Conservation (phyloP, 2,888 invertebrate genomes). For the Oscheius sp. region DNA sequence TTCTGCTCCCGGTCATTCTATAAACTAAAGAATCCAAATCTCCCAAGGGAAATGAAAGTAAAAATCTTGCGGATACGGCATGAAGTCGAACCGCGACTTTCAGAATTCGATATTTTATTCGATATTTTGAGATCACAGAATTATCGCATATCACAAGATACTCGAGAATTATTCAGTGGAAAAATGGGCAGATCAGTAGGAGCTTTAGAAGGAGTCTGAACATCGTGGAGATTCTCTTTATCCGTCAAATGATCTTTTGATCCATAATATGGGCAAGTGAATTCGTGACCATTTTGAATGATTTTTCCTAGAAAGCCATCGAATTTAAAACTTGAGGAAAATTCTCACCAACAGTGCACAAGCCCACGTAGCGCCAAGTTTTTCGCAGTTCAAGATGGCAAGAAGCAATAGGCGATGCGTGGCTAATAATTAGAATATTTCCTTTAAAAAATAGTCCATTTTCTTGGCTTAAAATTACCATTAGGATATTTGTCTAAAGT, state of each 20-base stretch:
- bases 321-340: background rate
- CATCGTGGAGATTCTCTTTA: conserved; percentile 35
- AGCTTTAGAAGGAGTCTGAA: conserved; percentile 18
- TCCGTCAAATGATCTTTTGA: conserved; percentile 36
- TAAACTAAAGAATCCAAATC: too few species aligned
- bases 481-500: conserved; percentile 50
- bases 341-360: conserved; percentile 57
- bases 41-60: too few species aligned
- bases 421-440: conserved; percentile 66
- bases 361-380: conserved; percentile 64
- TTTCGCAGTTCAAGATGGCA: conserved; percentile 61
- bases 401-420: conserved; percentile 67
- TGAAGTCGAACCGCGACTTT: too few species aligned
- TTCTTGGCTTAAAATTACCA: conserved; percentile 19
- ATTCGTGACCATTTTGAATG: conserved; percentile 13
- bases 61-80: too few species aligned
- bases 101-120: too few species aligned
- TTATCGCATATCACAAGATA: background rate
- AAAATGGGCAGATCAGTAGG: background rate
- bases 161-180: background rate
- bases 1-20: too few species aligned
- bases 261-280: conserved; percentile 9
- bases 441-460: conserved; percentile 34
- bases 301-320: conserved; percentile 32
- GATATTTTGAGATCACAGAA: background rate